Evolutionary conservation across 1,140 invertebrate species (phyloP).

Genomic region (Drosophila sp.): DNA sequence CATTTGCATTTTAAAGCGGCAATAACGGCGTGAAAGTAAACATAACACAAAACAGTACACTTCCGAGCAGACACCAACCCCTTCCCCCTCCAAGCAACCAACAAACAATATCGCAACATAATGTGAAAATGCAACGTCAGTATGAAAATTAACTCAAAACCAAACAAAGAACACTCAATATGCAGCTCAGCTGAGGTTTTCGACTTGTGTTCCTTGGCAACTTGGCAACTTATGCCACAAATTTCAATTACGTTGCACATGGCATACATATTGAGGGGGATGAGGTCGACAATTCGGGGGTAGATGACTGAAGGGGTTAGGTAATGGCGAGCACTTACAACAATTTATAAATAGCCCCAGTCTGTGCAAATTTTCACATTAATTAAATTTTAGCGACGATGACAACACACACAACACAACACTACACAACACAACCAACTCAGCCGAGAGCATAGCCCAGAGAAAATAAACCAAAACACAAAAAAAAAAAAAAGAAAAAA

Average conservation of each 20-base stretch:
- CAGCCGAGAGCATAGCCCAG: constrained; percentile 28
- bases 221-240: constrained; percentile 24
- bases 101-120: background rate
- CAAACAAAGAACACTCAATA: constrained; percentile 10
- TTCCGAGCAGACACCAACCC: no score
- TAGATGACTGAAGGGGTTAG: no score
- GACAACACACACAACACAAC: constrained; percentile 40
- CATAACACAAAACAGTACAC: constrained; percentile 4
- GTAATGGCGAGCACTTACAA: constrained; percentile 73
- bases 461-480: constrained; percentile 32
- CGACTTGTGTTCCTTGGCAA: constrained; percentile 10
- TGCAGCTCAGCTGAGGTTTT: constrained; percentile 30
- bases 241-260: constrained; percentile 45
- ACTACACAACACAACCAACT: constrained; percentile 25
- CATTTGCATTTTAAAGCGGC: constrained; percentile 48
- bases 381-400: constrained; percentile 79
- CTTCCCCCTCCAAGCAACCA: no score
- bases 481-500: constrained; percentile 12
- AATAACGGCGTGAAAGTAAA: constrained; percentile 21
- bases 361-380: constrained; percentile 84
- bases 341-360: constrained; percentile 82
- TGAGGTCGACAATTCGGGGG: background rate
- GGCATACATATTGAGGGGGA: constrained; percentile 24
- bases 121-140: no score
- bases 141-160: constrained; percentile 26